These are phyloP conservation scores for Hemiprocne comata DNA, from an alignment of 2,113 vertebrate species.

Conservation along the genomic window DNA sequence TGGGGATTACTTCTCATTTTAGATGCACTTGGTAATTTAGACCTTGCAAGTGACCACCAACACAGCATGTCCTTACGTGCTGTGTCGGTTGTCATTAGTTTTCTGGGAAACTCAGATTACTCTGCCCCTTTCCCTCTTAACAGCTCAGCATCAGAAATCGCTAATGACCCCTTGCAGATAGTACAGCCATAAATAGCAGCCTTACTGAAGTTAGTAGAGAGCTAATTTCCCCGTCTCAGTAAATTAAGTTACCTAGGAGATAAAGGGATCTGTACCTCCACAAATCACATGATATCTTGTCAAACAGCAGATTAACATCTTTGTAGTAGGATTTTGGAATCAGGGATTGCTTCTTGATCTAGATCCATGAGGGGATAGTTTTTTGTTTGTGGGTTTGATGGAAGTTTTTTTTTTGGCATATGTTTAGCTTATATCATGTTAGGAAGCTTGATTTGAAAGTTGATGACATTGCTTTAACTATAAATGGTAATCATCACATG, in stretches of 20 bases:
- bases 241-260: conserved; percentile 41
- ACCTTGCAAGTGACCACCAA: neutral
- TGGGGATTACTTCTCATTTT: neutral
- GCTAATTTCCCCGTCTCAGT: neutral
- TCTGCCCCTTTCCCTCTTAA: neutral
- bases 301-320: neutral
- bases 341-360: neutral
- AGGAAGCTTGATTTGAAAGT: neutral
- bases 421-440: neutral
- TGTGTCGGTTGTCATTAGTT: neutral
- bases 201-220: neutral
- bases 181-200: neutral
- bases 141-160: neutral
- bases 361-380: neutral
- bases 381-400: neutral
- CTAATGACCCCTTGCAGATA: neutral
- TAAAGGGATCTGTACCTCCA: neutral
- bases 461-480: neutral
- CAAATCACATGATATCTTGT: neutral
- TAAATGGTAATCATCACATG: neutral
- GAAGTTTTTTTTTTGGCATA: neutral
- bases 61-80: accelerated
- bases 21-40: neutral
- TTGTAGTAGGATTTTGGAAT: neutral
- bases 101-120: neutral